Conservation (phyloP, 2,888 invertebrate genomes). For the Cheilosia vulpina region DNA sequence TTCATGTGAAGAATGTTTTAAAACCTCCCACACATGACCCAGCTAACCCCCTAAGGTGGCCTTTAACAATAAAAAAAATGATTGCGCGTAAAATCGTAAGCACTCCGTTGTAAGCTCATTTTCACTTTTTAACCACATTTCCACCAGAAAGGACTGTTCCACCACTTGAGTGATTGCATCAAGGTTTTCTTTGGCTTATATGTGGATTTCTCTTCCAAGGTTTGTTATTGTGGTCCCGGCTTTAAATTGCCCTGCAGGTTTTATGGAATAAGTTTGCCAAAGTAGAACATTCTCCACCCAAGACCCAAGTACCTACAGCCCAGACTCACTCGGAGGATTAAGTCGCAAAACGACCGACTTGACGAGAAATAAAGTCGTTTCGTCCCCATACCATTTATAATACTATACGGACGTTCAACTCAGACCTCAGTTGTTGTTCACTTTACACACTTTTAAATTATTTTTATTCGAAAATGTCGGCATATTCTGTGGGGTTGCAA, state of each 20-base stretch:
- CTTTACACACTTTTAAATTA: too few relatives aligned
- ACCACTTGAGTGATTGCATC: not conserved
- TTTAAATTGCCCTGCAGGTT: slow-evolving; percentile 1
- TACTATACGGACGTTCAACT: too few relatives aligned
- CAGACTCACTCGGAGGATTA: too few relatives aligned
- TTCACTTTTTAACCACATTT: not conserved
- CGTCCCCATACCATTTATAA: too few relatives aligned
- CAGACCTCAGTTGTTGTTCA: too few relatives aligned
- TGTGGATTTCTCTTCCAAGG: not conserved
- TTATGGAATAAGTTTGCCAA: not conserved
- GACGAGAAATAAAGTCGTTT: too few relatives aligned
- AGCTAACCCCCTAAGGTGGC: not conserved
- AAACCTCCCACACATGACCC: not conserved
- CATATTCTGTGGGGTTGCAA: too few relatives aligned
- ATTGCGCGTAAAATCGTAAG: slow-evolving; percentile 11
- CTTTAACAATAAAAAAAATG: not conserved
- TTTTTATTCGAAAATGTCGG: too few relatives aligned
- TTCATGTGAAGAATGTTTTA: too few relatives aligned
- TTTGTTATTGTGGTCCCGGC: not conserved
- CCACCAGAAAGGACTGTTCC: not conserved
- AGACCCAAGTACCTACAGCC: too few relatives aligned
- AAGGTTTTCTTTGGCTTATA: not conserved
- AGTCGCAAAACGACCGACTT: too few relatives aligned
- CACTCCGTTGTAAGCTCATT: slow-evolving; percentile 9
- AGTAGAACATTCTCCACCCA: not conserved